Conservation (phyloP, 2,888 invertebrate species). For the Rhynchonema sp. region DNA sequence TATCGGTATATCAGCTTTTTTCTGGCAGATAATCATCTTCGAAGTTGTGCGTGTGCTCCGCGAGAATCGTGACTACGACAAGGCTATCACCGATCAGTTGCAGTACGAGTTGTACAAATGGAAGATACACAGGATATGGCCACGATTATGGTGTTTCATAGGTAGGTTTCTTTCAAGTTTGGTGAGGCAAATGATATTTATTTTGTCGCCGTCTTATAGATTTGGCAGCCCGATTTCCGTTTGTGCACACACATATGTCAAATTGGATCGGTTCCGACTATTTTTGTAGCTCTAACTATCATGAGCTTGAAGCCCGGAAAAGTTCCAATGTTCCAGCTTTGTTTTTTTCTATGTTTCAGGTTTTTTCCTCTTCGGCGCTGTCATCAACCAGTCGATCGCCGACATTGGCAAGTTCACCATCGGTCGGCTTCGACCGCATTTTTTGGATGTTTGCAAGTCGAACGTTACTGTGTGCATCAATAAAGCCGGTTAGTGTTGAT, state of each 20-base stretch:
- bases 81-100: neutral
- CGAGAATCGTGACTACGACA: neutral
- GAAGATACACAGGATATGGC: neutral
- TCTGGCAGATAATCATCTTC: neutral
- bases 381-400: constrained; percentile 40
- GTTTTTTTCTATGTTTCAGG: constrained; percentile 10
- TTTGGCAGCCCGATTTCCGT: neutral
- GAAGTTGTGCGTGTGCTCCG: neutral
- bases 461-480: neutral
- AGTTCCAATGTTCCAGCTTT: neutral
- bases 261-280: too few species aligned
- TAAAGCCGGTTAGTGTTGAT: neutral
- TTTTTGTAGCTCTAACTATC: too few species aligned
- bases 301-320: too few species aligned
- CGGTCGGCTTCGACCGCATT: constrained; percentile 80
- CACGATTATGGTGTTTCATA: neutral
- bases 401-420: constrained; percentile 82
- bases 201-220: neutral
- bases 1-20: too few species aligned
- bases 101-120: neutral
- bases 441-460: constrained; percentile 54
- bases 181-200: too few species aligned
- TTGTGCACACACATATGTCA: too few species aligned
- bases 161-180: neutral
- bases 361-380: constrained; percentile 26